Evolutionary conservation across 2,888 invertebrate genomes (phyloP).

Genomic region (Chrysolina oricalcia): DNA sequence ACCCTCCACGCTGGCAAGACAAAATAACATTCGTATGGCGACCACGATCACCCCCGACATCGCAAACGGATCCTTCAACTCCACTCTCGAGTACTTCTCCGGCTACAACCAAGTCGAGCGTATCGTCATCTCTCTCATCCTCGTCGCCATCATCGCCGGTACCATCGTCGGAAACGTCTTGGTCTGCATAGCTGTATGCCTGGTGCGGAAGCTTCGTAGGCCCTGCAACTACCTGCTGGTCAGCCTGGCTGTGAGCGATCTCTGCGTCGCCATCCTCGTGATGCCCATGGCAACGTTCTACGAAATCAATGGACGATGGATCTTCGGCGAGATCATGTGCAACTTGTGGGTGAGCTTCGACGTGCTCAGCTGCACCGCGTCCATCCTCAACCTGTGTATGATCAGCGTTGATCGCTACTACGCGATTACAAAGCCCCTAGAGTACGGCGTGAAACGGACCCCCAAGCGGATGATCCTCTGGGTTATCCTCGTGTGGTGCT

Average conservation of each 20-base stretch:
- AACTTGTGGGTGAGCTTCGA: constrained; percentile 98
- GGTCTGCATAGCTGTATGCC: constrained; percentile 91
- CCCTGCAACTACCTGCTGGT: constrained; percentile 95
- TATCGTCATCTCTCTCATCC: constrained; percentile 81
- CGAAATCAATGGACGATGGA: constrained; percentile 94
- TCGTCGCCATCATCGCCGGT: constrained; percentile 84
- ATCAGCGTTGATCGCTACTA: constrained; percentile 95
- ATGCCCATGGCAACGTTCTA: constrained; percentile 98
- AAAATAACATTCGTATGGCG: constrained; percentile 67
- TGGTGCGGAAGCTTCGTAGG: constrained; percentile 91
- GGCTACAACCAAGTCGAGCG: constrained; percentile 71
- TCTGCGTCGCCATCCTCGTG: constrained; percentile 95
- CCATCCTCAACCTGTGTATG: constrained; percentile 97
- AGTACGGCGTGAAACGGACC: constrained; percentile 95
- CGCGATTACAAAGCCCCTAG: constrained; percentile 93
- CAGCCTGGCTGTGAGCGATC: constrained; percentile 95
- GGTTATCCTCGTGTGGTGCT: constrained; percentile 93
- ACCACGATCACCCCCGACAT: constrained; percentile 62
- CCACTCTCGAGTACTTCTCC: constrained; percentile 53
- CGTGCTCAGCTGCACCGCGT: constrained; percentile 98
- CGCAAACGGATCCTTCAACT: constrained; percentile 62
- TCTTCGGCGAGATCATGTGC: constrained; percentile 92
- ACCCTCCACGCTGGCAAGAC: constrained; percentile 23
- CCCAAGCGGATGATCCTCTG: constrained; percentile 92
- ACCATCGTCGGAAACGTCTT: constrained; percentile 89